Percentiles rank a stretch among this genome's conserved stretches.
phyloP scores from a whole-genome alignment of 2,797 vertebrate genomes.

The Poecile montanus region DNA sequence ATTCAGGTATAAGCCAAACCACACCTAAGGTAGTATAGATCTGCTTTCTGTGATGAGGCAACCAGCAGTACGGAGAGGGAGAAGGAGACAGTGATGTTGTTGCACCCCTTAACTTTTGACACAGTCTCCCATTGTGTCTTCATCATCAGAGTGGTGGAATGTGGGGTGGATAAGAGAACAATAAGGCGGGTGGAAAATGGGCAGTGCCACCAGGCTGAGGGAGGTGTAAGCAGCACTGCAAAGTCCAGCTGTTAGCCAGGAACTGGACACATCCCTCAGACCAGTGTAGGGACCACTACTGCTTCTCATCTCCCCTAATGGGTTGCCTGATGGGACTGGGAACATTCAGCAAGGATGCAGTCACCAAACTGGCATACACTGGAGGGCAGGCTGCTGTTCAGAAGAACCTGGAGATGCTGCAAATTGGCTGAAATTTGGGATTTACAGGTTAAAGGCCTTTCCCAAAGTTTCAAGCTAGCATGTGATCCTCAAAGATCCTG shows the following conservation, averaged over 20 bases:
- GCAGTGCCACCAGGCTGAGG: background rate
- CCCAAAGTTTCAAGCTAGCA: background rate
- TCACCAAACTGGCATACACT: fast-evolving
- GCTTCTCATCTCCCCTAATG: background rate
- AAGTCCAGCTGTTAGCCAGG: background rate
- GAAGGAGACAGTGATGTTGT: background rate
- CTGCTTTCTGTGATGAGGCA: background rate
- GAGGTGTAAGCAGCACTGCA: background rate
- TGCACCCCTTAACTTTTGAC: background rate
- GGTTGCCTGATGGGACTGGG: fast-evolving
- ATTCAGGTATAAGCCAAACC: background rate
- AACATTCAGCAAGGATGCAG: background rate
- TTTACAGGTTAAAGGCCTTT: background rate
- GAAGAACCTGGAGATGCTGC: background rate
- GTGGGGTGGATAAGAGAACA: background rate
- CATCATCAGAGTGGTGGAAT: background rate
- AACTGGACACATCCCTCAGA: background rate
- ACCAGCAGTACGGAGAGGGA: background rate
- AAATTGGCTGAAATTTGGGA: background rate
- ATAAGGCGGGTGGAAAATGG: background rate
- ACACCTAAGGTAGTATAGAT: background rate
- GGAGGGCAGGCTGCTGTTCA: background rate
- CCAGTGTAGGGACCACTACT: background rate
- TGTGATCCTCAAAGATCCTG: background rate
- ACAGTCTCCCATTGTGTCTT: background rate